Conservation (phyloP, 2,113 vertebrate genomes). For the Sylvietta virens region DNA sequence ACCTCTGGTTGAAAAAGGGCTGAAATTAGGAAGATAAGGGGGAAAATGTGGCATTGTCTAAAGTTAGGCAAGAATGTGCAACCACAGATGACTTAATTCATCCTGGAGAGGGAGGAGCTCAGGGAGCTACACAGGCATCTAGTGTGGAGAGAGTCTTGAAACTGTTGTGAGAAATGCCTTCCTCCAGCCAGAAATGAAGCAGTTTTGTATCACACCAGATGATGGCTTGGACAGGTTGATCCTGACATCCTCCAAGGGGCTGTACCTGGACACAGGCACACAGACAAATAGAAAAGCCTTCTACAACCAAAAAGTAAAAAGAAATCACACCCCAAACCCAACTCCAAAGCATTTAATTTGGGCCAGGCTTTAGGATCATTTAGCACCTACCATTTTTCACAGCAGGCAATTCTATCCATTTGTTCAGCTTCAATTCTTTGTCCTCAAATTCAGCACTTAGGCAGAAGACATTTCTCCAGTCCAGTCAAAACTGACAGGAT, state of each 20-base stretch:
- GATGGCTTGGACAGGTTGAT: neutral
- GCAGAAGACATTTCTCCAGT: neutral
- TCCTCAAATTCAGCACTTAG: neutral
- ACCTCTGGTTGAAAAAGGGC: neutral
- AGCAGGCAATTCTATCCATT: neutral
- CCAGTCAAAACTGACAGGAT: neutral
- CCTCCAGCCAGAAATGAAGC: neutral
- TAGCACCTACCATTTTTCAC: neutral
- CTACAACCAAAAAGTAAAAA: neutral
- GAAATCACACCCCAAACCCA: neutral
- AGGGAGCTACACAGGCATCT: neutral
- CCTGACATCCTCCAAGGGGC: neutral
- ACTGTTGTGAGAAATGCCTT: neutral
- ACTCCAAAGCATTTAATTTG: neutral
- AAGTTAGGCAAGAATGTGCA: neutral
- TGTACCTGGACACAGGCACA: neutral
- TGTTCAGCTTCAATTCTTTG: neutral
- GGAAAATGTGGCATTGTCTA: neutral
- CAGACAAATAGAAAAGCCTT: neutral
- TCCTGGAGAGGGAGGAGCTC: neutral
- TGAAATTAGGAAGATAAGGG: neutral
- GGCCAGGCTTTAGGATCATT: neutral
- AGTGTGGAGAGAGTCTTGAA: neutral
- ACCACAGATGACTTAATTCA: neutral
- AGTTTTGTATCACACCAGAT: neutral